These are phyloP conservation scores for Melanaphis sacchari DNA, from an alignment of 1,140 invertebrate species.

Conservation along the genomic window DNA sequence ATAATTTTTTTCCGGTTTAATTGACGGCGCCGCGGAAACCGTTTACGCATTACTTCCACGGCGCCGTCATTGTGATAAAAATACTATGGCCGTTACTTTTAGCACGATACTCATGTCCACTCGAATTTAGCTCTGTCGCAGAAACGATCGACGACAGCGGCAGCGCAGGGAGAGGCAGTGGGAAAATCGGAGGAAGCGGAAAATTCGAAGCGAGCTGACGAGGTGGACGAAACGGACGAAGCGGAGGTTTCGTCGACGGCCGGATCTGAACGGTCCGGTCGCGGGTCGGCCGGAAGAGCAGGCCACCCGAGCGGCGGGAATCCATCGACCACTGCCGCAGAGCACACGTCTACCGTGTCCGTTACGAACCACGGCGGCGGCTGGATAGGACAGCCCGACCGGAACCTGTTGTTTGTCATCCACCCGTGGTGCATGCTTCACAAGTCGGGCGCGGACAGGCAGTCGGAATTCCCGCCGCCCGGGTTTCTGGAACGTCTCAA, in stretches of 20 bases:
- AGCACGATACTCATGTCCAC: not conserved
- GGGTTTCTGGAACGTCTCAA: conserved; percentile 7
- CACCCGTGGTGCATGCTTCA: conserved; percentile 42
- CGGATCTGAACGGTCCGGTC: too few species aligned
- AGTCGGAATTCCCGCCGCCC: conserved; percentile 32
- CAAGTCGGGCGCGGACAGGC: not conserved
- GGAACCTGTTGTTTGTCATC: conserved; percentile 18
- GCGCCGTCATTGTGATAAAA: too few species aligned
- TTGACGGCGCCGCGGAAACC: too few species aligned
- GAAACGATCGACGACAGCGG: not conserved
- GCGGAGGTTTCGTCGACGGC: not conserved
- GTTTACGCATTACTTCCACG: too few species aligned
- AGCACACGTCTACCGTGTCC: not conserved
- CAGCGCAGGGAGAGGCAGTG: not conserved
- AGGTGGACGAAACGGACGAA: not conserved
- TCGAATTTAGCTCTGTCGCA: not conserved
- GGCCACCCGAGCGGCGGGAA: not conserved
- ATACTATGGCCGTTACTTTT: not conserved
- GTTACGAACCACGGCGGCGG: not conserved
- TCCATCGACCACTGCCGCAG: not conserved
- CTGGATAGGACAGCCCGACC: not conserved
- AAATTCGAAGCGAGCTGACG: too few species aligned
- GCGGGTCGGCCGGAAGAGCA: too few species aligned
- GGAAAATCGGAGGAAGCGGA: not conserved
- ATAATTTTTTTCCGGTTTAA: too few species aligned